These are phyloP conservation scores for Tetramorium parvispinum DNA, from an alignment of 1,140 invertebrate species.

Conservation along the genomic window DNA sequence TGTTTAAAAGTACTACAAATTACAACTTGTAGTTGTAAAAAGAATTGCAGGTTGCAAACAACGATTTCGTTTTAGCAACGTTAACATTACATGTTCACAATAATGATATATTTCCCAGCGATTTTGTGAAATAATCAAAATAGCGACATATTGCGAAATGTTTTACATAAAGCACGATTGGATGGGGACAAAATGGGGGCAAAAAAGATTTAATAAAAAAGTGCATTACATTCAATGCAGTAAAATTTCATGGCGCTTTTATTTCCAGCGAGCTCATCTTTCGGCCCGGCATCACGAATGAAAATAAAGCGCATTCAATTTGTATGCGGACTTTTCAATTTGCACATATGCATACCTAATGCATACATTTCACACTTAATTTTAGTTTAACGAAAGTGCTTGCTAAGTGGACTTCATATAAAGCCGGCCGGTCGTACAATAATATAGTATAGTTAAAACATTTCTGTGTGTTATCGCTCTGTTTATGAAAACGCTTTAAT, in stretches of 20 bases:
- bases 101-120: not conserved
- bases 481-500: constrained; percentile 22
- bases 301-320: constrained; percentile 59
- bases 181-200: not conserved
- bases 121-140: constrained; percentile 1
- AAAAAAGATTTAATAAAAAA: constrained; percentile 47
- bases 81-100: constrained; percentile 9
- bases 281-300: constrained; percentile 2
- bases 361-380: constrained; percentile 53
- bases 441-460: not conserved
- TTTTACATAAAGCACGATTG: constrained; percentile 9
- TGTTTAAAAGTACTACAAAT: constrained; percentile 4
- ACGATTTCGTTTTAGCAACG: not conserved
- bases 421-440: not conserved
- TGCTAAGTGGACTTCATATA: constrained; percentile 19
- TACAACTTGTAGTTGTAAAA: not conserved
- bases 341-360: constrained; percentile 54
- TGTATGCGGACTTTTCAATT: constrained; percentile 53
- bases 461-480: constrained; percentile 28
- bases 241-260: constrained; percentile 56
- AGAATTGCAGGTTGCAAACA: not conserved
- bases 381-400: constrained; percentile 46
- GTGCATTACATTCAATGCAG: constrained; percentile 40
- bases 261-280: constrained; percentile 42
- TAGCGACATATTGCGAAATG: constrained; percentile 9